Evolutionary conservation across 1,140 invertebrate genomes (phyloP), one percentile per base, ranked within the genome.

Genomic region (Cydia strobilella): DNA sequence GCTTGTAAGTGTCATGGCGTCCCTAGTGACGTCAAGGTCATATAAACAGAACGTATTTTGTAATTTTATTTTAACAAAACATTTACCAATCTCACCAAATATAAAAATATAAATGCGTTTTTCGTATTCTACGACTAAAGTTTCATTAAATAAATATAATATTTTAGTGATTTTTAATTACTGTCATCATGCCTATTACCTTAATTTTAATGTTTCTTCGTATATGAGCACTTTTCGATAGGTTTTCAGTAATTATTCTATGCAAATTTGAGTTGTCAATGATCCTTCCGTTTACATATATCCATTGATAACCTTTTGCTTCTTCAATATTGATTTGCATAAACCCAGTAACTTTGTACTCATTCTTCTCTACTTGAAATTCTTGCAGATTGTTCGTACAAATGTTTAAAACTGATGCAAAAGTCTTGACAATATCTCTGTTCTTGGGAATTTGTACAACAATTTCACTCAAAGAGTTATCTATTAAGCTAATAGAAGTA

Each of bases 201-300:
- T 83, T 89, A 48, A 73, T 80, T 80, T 84, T 88, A 63, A 72
- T 51, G 71, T 79, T 80, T 15, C 42, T 80, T 18, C 7, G 75
- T 9, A 63, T 31, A 42, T 27, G 45, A 69, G 27, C 45, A 51
- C 25, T 42, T 72, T 84, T 86, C 23, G 27, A 79, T n/a, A 95
- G 84, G 23, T 89, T 74, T 12, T 90, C 80, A 78, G 94, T 94
- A 3, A 95, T 76, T 35, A 94, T 82, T 81, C 93, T 94, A 79
- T 94, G 94, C 25, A 95, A 76, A 83, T 94, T 93, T 59, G 90
- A 91, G 73, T 93, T 93, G 54, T 89, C 76, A n/a, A 96, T 86
- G 65, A 93, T 88, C 80, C 94, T 86, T 77, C 94, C 94, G 88
- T 96, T 96, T 2, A 96, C 88, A 88, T 94, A 96, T 15, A 96